Evolutionary conservation across 2,888 invertebrate genomes (phyloP), one percentile per base, ranked within the genome.

Genomic region (Camptogramma bilineatum): DNA sequence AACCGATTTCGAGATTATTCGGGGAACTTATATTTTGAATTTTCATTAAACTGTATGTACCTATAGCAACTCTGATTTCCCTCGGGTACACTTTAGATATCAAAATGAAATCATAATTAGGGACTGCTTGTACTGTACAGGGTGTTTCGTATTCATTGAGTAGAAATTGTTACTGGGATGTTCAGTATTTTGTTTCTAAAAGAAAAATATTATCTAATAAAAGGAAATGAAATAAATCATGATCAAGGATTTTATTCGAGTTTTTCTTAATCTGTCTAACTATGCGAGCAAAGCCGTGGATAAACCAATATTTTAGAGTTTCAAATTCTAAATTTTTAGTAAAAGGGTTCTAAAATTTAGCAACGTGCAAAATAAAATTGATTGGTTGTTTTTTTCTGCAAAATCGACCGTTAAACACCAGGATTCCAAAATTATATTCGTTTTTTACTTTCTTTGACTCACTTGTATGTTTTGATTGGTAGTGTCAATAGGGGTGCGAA

Each of bases 401-500:
- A 31, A 31, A 7, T 8, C 7, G 4, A 4, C 4, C 31, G 9
- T 31, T 31, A 8, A 31, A 31, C 9, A 31, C 9, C 34, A 2
- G 28, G 28, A 10, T 10, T 34, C 2, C 2, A 10, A 34, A 34
- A 34, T 34, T 8, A 8, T 13, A 51, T 44, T 63, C 53, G 62
- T 64, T 57, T 59, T 60, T 67, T 67, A 61, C 69, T 63, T 68
- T 72, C 70, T 71, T 69, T 73, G 66, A 73, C 76, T 80, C 75
- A 74, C 77, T 78, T 80, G 80, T 80, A 82, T 91, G 90, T 93
- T 93, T 88, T 93, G 92, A 90, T 87, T 84, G 81, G 82, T 88
- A 88, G 87, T 90, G 91, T 91, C 91, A 92, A 93, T 92, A 91
- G 85, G 86, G 87, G 88, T 85, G 86, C 87, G 86, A 87, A 84